Evolutionary conservation across 2,888 invertebrate genomes (phyloP).

Genomic region (Loripinus fragilis): DNA sequence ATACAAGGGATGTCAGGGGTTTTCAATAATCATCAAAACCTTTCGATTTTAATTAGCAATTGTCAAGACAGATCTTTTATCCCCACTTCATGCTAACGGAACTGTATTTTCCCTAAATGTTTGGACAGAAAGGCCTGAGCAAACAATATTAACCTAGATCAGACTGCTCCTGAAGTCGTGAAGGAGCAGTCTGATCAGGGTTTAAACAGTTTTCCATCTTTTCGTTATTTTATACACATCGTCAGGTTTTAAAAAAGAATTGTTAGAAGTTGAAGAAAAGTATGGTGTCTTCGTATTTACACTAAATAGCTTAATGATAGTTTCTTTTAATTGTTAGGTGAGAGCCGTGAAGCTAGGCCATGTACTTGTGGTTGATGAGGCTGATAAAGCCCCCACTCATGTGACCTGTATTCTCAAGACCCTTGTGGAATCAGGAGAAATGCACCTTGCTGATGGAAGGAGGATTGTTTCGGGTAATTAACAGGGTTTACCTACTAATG

Average conservation of each 20-base stretch:
- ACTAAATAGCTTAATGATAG: too few species aligned
- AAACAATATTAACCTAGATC: background rate
- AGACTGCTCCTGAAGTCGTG: background rate
- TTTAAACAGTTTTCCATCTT: background rate
- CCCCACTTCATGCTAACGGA: too few species aligned
- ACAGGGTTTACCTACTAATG: too few species aligned
- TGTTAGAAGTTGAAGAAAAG: too few species aligned
- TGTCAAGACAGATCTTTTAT: too few species aligned
- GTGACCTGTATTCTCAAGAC: constrained; percentile 98
- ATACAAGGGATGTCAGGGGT: too few species aligned
- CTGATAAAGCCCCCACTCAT: constrained; percentile 98
- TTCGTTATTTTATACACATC: too few species aligned
- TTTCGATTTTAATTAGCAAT: too few species aligned
- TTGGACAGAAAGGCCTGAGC: background rate
- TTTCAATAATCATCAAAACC: too few species aligned
- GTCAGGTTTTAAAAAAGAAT: too few species aligned
- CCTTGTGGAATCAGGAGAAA: constrained; percentile 96
- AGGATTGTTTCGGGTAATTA: constrained; percentile 89
- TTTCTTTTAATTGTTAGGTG: constrained; percentile 64
- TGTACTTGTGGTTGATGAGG: constrained; percentile 97
- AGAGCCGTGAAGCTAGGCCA: constrained; percentile 94
- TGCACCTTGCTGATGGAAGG: constrained; percentile 97
- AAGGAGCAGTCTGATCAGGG: background rate
- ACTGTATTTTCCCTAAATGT: too few species aligned
- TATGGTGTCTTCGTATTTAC: too few species aligned